Percentiles rank a stretch among this genome's conserved stretches.
Conservation (phyloP, 1,140 invertebrate species). For the Drosophila sp. region DNA sequence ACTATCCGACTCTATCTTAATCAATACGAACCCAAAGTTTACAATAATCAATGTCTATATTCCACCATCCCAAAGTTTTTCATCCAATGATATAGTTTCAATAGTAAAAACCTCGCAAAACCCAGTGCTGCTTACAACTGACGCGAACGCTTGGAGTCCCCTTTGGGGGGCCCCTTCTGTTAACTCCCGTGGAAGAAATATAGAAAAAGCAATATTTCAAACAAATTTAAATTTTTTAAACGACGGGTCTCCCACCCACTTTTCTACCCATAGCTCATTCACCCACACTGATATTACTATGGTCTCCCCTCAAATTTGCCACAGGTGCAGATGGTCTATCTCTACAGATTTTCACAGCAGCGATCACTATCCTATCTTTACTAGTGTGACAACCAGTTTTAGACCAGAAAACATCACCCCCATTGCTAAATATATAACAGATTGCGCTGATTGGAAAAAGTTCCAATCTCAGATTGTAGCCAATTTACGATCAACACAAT, state of each 20-base stretch:
- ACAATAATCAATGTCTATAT: neutral
- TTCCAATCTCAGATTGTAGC: neutral
- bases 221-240: neutral
- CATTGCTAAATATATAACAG: conserved; percentile 4
- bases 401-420: neutral
- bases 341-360: neutral
- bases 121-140: neutral
- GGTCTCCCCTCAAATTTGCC: neutral
- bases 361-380: neutral
- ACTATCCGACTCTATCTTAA: too few species aligned
- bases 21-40: neutral
- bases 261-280: conserved; percentile 4
- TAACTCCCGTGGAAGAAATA: too few species aligned
- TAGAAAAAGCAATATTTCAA: neutral
- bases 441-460: neutral
- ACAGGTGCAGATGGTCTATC: neutral
- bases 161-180: too few species aligned
- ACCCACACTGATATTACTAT: conserved; percentile 8
- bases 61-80: neutral
- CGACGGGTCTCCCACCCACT: neutral
- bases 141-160: neutral
- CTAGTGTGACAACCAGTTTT: neutral
- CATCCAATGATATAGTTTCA: neutral
- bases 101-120: neutral
- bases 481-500: neutral